phyloP scores from a whole-genome alignment of 2,888 invertebrate genomes.

The Hetaerina titia region DNA sequence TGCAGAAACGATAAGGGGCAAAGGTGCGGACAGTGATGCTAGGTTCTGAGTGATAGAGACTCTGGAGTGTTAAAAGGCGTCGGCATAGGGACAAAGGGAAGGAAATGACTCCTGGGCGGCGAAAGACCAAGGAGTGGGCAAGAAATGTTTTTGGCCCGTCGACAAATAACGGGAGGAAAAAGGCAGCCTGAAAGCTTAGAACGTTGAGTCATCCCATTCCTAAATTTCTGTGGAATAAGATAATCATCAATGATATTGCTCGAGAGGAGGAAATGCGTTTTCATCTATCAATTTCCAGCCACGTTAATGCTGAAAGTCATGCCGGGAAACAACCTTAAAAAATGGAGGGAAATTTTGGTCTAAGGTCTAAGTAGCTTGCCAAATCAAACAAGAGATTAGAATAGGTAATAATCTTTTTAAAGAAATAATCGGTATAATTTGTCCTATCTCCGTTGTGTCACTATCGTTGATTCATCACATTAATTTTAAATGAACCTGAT shows the following conservation, averaged over 20 bases:
- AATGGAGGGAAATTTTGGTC: neutral
- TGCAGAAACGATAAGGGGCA: neutral
- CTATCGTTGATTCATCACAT: no score
- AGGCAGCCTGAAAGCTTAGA: neutral
- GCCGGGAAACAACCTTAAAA: neutral
- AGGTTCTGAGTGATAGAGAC: neutral
- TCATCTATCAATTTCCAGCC: neutral
- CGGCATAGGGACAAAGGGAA: neutral
- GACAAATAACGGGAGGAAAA: neutral
- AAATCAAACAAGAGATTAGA: neutral
- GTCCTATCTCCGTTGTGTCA: neutral
- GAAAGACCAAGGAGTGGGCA: neutral
- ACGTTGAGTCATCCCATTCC: neutral
- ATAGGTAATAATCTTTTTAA: neutral
- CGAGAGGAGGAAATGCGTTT: neutral
- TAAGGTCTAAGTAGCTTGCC: neutral
- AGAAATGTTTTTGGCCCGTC: neutral
- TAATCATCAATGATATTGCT: neutral
- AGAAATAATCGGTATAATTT: neutral
- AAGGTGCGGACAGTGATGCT: neutral
- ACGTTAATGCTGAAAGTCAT: neutral
- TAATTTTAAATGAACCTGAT: no score
- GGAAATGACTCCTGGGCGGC: neutral
- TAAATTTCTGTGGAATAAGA: neutral
- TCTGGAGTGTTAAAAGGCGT: slow-evolving; percentile 4